A percentile compares a stretch with the other conserved stretches of the same genome.
phyloP scores from a whole-genome alignment of 2,113 vertebrate genomes.

The Solenodon paradoxus region DNA sequence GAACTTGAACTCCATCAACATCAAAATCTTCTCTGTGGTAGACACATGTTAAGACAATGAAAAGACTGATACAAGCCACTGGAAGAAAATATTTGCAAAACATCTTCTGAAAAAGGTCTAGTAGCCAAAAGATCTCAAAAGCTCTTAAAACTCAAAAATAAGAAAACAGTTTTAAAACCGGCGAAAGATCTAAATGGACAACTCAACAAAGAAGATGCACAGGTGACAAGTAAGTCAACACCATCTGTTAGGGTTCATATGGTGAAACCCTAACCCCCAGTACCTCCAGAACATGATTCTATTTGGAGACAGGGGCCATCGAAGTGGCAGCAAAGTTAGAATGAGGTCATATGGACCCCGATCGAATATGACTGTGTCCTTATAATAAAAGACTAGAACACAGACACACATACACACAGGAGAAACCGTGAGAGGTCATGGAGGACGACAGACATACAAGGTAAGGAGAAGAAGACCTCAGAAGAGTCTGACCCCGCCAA shows the following conservation, averaged over 20 bases:
- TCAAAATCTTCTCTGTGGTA: background rate
- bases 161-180: background rate
- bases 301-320: background rate
- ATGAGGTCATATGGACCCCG: background rate
- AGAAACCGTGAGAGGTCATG: background rate
- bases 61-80: background rate
- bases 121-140: background rate
- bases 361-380: background rate
- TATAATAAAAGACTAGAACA: background rate
- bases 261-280: background rate
- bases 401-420: background rate
- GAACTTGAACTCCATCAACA: background rate
- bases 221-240: background rate
- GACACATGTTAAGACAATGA: background rate
- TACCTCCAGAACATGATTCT: background rate
- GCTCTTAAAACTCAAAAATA: background rate
- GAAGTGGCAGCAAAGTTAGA: background rate
- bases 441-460: background rate
- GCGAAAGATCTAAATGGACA: background rate
- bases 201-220: background rate
- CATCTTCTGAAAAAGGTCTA: background rate
- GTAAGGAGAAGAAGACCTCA: background rate
- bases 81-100: background rate
- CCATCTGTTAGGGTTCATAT: background rate
- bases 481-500: background rate